These are phyloP conservation scores for Drosophila rufa DNA, from an alignment of 1,140 invertebrate genomes.

Conservation along the genomic window DNA sequence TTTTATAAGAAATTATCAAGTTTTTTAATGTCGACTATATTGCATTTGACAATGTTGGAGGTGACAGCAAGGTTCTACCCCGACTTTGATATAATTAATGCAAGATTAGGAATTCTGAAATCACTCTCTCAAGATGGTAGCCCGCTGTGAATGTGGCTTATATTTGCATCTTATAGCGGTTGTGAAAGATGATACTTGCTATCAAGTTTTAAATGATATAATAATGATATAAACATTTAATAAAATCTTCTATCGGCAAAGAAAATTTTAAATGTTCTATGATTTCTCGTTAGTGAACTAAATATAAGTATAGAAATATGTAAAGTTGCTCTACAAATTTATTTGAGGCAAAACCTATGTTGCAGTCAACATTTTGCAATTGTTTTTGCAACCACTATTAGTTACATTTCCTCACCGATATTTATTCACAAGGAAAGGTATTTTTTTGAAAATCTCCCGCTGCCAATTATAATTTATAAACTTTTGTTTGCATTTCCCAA, in stretches of 20 bases:
- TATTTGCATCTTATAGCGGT: constrained; percentile 4
- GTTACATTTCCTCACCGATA: neutral
- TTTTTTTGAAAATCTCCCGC: constrained; percentile 24
- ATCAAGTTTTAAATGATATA: neutral
- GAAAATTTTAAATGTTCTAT: neutral
- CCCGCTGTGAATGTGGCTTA: constrained; percentile 18
- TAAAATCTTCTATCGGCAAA: neutral
- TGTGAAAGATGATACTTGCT: neutral
- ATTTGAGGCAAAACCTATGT: neutral
- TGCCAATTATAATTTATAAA: constrained; percentile 43
- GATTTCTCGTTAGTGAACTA: too few relatives aligned
- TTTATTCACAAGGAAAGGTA: neutral
- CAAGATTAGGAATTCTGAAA: constrained; percentile 4
- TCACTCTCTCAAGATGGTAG: constrained; percentile 4
- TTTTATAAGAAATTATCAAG: constrained; percentile 35
- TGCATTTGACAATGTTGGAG: constrained; percentile 7
- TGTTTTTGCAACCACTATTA: neutral
- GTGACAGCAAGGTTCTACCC: constrained; percentile 23
- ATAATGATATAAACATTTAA: neutral
- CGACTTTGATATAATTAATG: constrained; percentile 15
- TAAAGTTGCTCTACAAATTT: neutral
- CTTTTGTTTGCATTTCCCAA: constrained; percentile 45
- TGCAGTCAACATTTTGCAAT: neutral
- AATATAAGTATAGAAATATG: neutral
- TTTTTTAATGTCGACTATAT: constrained; percentile 32